These are phyloP conservation scores for Sciurus niger DNA, from an alignment of 2,113 vertebrate species.

Conservation along the genomic window DNA sequence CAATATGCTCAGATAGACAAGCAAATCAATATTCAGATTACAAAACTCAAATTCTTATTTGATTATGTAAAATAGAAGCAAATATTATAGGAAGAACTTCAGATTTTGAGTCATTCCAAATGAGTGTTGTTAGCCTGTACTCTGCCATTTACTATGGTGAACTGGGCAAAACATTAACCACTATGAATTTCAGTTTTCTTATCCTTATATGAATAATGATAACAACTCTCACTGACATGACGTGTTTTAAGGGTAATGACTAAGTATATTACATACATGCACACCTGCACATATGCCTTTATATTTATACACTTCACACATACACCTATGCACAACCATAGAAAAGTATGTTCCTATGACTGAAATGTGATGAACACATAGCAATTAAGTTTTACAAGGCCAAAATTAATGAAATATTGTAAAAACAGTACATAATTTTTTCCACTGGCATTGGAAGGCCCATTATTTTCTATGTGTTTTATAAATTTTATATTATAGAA, in stretches of 20 bases:
- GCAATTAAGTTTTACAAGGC: neutral
- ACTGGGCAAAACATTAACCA: neutral
- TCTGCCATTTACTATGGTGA: neutral
- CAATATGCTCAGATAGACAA: neutral
- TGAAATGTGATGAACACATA: neutral
- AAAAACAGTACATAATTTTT: neutral
- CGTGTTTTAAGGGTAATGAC: neutral
- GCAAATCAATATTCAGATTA: slow-evolving; percentile 6
- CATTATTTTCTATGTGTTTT: neutral
- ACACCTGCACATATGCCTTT: neutral
- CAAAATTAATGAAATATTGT: neutral
- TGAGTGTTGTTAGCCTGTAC: neutral
- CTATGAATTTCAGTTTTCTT: neutral
- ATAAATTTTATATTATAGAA: neutral
- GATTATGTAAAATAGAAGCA: neutral
- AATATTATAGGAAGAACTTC: neutral
- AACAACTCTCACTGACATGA: neutral
- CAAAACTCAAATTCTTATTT: neutral
- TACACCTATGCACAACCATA: neutral
- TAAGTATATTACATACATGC: neutral
- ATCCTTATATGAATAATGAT: neutral
- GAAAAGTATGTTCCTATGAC: neutral
- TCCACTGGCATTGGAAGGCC: neutral
- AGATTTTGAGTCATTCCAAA: neutral
- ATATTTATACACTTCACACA: neutral